Evolutionary conservation across 2,888 invertebrate species (phyloP).

Genomic region (Gibbula magus): DNA sequence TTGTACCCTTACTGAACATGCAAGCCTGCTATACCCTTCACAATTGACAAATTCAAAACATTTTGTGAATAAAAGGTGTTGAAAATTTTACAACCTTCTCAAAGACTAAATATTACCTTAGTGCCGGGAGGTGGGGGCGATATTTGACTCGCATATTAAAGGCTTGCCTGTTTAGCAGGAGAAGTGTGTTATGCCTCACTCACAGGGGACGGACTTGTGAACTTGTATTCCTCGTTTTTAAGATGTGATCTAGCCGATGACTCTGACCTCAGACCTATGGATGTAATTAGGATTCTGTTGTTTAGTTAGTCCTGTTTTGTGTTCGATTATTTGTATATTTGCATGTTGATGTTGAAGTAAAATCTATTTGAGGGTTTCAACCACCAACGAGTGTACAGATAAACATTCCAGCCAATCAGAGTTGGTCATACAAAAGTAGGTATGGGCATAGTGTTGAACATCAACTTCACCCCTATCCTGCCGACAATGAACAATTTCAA

Average conservation of each 20-base stretch:
- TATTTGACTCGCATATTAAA: too few species aligned
- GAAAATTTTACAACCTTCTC: too few species aligned
- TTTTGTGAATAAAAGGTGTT: too few species aligned
- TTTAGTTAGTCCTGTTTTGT: neutral
- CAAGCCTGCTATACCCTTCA: too few species aligned
- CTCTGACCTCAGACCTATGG: too few species aligned
- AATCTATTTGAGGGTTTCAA: conserved; percentile 16
- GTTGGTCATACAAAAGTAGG: neutral
- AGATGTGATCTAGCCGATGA: neutral
- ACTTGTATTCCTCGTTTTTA: neutral
- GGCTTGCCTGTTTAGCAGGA: too few species aligned
- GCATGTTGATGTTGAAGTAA: conserved; percentile 14
- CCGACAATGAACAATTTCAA: too few species aligned
- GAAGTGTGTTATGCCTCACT: too few species aligned
- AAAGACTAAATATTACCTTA: too few species aligned
- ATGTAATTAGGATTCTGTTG: neutral
- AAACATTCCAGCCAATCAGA: conserved; percentile 22
- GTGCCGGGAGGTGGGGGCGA: too few species aligned
- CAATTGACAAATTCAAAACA: too few species aligned
- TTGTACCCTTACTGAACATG: too few species aligned
- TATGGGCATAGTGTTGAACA: neutral
- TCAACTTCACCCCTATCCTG: neutral
- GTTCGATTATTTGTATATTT: conserved; percentile 17
- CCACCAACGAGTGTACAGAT: conserved; percentile 14
- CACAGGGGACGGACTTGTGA: neutral